These are phyloP conservation scores for Psilopogon haemacephalus DNA, from an alignment of 2,113 vertebrate genomes.

Conservation along the genomic window DNA sequence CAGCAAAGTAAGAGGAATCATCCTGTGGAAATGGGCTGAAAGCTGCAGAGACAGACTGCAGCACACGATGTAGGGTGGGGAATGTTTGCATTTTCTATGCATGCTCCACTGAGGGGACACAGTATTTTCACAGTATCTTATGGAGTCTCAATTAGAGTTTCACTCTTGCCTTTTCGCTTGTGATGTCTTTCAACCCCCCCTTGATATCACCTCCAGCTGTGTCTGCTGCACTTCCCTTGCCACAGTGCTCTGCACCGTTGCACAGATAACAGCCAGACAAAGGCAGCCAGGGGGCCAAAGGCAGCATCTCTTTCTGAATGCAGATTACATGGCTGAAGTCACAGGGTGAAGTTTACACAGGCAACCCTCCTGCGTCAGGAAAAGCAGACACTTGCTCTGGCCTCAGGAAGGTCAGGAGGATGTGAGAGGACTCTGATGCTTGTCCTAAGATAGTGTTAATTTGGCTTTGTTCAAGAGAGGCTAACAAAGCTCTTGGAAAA, in stretches of 20 bases:
- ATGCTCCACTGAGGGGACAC: neutral
- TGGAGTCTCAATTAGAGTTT: neutral
- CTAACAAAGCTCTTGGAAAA: neutral
- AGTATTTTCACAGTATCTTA: neutral
- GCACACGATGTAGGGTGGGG: neutral
- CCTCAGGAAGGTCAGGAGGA: neutral
- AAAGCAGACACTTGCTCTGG: neutral
- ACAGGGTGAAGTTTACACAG: neutral
- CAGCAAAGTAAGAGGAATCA: neutral
- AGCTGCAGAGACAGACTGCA: neutral
- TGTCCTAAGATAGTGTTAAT: neutral
- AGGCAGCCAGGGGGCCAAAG: neutral
- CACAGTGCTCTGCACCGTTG: neutral
- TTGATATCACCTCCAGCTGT: neutral
- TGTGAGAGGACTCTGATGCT: neutral
- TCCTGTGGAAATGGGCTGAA: neutral
- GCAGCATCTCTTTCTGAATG: neutral
- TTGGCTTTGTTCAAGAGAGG: neutral
- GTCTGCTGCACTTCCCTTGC: slow-evolving; percentile 48
- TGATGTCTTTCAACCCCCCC: neutral
- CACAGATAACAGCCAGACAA: neutral
- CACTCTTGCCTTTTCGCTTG: neutral
- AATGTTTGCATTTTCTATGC: accelerated
- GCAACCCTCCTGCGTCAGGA: neutral
- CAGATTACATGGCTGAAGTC: neutral